Evolutionary conservation across 2,797 vertebrate species (phyloP).

Genomic region (Brachyrhaphis roseni): DNA sequence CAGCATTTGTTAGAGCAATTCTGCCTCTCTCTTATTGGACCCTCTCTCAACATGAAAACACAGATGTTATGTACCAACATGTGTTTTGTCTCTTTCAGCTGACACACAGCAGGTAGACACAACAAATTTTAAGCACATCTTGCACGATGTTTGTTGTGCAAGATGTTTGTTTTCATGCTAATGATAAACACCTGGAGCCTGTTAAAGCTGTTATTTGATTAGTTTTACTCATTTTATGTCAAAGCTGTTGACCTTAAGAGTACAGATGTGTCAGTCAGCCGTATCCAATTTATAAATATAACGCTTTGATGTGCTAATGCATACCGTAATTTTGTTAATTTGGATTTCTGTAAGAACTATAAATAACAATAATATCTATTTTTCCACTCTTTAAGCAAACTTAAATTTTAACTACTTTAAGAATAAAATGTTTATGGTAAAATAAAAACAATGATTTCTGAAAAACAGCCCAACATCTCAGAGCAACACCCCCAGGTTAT

Average conservation of each 20-base stretch:
- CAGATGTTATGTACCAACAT: constrained; percentile 9
- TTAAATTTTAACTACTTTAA: not conserved
- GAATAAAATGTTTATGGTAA: not conserved
- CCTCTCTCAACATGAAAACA: not conserved
- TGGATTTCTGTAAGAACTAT: not conserved
- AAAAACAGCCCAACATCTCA: not conserved
- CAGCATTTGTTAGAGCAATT: constrained; percentile 37
- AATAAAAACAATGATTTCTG: not conserved
- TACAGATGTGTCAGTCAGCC: not conserved
- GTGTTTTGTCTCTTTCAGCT: constrained; percentile 32
- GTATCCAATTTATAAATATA: not conserved
- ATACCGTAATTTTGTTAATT: not conserved
- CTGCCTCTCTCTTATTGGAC: constrained; percentile 17
- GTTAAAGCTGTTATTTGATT: not conserved
- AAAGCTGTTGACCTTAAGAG: not conserved
- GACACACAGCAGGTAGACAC: constrained; percentile 6
- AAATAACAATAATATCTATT: not conserved
- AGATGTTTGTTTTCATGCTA: constrained; percentile 13
- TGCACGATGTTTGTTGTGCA: no score
- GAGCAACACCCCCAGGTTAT: not conserved
- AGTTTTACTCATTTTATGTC: no score
- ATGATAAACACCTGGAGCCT: not conserved
- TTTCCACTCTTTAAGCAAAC: not conserved
- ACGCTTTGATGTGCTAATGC: not conserved
- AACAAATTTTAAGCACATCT: constrained; percentile 2